A percentile compares a stretch with the other conserved stretches of the same genome.
phyloP scores from a whole-genome alignment of 2,797 vertebrate species.

The Delichon dasypus region DNA sequence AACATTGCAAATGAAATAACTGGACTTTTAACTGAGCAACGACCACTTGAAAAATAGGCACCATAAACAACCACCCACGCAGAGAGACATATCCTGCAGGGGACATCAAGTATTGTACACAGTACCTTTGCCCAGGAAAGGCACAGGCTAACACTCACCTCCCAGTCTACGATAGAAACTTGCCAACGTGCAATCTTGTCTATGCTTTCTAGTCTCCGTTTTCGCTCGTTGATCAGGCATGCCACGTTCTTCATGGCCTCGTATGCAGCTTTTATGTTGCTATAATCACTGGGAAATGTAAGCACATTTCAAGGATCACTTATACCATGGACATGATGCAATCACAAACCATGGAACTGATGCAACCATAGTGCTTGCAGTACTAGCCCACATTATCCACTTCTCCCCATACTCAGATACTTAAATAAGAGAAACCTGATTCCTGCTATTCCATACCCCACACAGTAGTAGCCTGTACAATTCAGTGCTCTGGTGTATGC shows the following conservation, averaged over 20 bases:
- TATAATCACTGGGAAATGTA: conserved; percentile 83
- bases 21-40: conserved; percentile 46
- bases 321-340: background rate
- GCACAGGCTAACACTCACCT: conserved; percentile 78
- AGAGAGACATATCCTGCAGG: background rate
- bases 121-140: conserved; percentile 25
- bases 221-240: conserved; percentile 95
- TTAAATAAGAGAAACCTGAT: background rate
- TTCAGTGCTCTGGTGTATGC: background rate
- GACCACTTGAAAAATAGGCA: background rate
- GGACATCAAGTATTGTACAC: background rate
- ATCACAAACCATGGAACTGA: background rate
- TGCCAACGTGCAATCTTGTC: conserved; percentile 97
- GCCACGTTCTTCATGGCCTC: conserved; percentile 97
- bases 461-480: background rate
- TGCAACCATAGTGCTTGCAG: background rate
- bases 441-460: background rate
- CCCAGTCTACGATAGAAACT: conserved; percentile 93
- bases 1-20: conserved; percentile 4
- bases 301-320: background rate
- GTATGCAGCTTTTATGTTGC: conserved; percentile 87
- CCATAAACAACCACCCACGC: background rate
- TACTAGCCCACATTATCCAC: background rate
- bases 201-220: conserved; percentile 91
- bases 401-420: background rate